Evolutionary conservation across 2,797 vertebrate species (phyloP).

Genomic region (Lates japonicus): DNA sequence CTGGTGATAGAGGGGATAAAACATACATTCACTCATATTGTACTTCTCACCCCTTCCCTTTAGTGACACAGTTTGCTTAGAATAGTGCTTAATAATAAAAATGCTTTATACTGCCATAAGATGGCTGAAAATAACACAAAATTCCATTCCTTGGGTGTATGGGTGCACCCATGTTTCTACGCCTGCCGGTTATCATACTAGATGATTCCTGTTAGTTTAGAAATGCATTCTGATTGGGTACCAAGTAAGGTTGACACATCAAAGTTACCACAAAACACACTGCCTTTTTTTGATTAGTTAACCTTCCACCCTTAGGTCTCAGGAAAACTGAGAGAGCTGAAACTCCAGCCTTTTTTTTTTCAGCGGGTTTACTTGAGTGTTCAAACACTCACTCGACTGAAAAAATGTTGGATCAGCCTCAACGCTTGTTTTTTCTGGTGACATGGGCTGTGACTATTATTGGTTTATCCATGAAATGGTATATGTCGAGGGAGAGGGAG

Average conservation of each 20-base stretch:
- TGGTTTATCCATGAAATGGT: slow-evolving; percentile 53
- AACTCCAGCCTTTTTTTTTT: slow-evolving; percentile 83
- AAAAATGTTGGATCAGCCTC: slow-evolving; percentile 52
- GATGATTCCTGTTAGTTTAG: slow-evolving; percentile 80
- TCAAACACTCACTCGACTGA: slow-evolving; percentile 55
- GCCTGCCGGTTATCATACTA: slow-evolving; percentile 82
- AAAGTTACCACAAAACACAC: slow-evolving; percentile 81
- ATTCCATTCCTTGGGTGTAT: slow-evolving; percentile 84
- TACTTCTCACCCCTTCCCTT: slow-evolving; percentile 78
- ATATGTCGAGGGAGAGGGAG: slow-evolving; percentile 45
- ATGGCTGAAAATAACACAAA: slow-evolving; percentile 85
- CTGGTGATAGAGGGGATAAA: slow-evolving; percentile 70
- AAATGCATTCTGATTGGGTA: slow-evolving; percentile 85
- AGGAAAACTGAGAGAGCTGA: slow-evolving; percentile 84
- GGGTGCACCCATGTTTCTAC: slow-evolving; percentile 80
- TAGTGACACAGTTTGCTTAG: slow-evolving; percentile 84
- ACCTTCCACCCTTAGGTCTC: slow-evolving; percentile 78
- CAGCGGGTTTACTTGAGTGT: slow-evolving; percentile 79
- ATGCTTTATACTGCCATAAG: slow-evolving; percentile 88
- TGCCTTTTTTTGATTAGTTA: slow-evolving; percentile 83
- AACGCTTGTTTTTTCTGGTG: slow-evolving; percentile 43
- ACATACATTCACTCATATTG: slow-evolving; percentile 72
- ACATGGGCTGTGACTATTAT: slow-evolving; percentile 52
- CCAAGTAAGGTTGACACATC: slow-evolving; percentile 76
- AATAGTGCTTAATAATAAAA: slow-evolving; percentile 84